Base-by-base conservation (phyloP, 2,888 invertebrate genomes). In the Plutella xylostella region DNA sequence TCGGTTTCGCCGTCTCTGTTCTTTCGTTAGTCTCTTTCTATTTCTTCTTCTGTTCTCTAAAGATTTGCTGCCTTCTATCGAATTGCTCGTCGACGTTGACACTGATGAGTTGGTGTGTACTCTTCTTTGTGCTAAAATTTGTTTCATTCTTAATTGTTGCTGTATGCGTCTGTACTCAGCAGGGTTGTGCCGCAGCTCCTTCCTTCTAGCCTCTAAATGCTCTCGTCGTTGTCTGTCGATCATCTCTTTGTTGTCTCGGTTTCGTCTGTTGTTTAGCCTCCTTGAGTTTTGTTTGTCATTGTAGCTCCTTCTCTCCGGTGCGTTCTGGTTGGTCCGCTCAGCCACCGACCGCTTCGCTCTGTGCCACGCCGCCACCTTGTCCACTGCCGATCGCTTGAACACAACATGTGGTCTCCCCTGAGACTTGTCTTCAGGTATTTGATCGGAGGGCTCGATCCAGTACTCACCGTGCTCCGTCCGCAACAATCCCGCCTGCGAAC, bases 391-490 rank as follows among this genome's bases (percentile, higher is more conserved):
- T 63, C 90, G 80, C 67, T 87, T 89, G 59, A 87, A 91, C 47
- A 91, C 83, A 38, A 91, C 84, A 63, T 91, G 91, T 46, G 88
- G 87, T 67, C 90, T 88, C 43, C 68, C 70, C 50, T 67, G 61
- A 35, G 60, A 69, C 47, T 51, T 64, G 55, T 69, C 72, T 49
- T 60, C 58, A 43, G 69, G 54, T 51, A 82, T 71, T 67, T 87
- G 83, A 58, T 87, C 86, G 25, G 88, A 86, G 30, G 92, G 92
- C 68, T 92, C 92, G 51, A 92, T 88, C 77, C 88, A 91, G 70
- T 88, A 91, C 66, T 89, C 90, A 49, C 87, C 89, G 50, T 86
- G 76, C 54, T 87, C 86, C 15, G 89, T 89, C 60, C 87, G 84
- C 50, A 92, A 85, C 59, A 89, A 84, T 18, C 91, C 92, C 55